These are phyloP conservation scores for Lithophane socia DNA, from an alignment of 2,888 invertebrate genomes.

Conservation along the genomic window DNA sequence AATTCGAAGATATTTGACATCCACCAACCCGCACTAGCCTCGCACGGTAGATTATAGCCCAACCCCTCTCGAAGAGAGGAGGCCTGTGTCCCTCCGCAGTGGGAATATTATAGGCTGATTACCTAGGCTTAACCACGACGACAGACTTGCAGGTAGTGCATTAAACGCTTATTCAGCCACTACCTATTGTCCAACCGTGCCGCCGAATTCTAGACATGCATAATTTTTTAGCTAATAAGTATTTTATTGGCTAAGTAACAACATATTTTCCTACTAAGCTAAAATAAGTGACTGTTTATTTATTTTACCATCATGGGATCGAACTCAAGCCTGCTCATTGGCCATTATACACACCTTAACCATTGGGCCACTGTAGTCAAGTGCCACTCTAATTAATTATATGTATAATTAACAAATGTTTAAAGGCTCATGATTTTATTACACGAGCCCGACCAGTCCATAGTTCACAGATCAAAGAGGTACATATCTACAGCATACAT, in stretches of 20 bases:
- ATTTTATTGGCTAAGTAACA: background rate
- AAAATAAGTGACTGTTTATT: background rate
- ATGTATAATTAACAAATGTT: constrained; percentile 9
- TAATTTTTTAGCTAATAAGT: background rate
- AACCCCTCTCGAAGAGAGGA: too few relatives aligned
- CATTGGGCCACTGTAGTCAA: too few relatives aligned
- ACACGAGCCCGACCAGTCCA: constrained; percentile 5
- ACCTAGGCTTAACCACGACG: too few relatives aligned
- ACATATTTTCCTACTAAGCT: background rate
- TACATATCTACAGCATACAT: constrained; percentile 1
- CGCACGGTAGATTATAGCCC: too few relatives aligned
- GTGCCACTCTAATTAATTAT: background rate
- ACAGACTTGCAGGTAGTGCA: background rate
- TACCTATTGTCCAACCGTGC: background rate
- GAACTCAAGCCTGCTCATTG: background rate
- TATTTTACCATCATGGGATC: background rate
- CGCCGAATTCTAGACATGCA: background rate
- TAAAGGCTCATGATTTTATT: constrained; percentile 33
- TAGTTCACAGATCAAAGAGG: constrained; percentile 55
- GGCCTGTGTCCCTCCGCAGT: too few relatives aligned
- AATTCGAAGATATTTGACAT: too few relatives aligned
- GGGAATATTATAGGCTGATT: too few relatives aligned
- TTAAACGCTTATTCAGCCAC: background rate
- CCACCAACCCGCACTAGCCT: too few relatives aligned
- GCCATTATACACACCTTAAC: background rate